phyloP scores from a whole-genome alignment of 2,888 invertebrate species.

The Terebella lapidaria region DNA sequence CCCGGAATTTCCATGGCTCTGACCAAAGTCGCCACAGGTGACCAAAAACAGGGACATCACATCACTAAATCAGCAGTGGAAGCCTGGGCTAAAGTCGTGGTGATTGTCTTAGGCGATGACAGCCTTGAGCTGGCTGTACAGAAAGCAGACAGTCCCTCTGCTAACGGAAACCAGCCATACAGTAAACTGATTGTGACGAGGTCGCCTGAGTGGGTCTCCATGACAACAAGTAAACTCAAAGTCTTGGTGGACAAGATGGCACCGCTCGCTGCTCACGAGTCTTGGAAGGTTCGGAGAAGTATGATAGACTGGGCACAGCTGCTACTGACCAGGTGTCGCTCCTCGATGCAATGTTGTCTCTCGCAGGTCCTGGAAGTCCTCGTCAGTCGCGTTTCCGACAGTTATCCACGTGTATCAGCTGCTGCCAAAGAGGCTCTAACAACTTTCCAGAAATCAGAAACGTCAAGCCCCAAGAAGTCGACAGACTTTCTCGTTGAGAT shows the following conservation, averaged over 20 bases:
- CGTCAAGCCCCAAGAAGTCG: background rate
- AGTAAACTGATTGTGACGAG: slow-evolving; percentile 17
- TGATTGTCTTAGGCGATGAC: background rate
- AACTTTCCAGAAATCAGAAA: background rate
- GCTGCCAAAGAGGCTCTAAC: background rate
- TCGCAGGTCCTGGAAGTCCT: background rate
- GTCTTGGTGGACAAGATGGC: slow-evolving; percentile 27
- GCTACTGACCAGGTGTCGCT: slow-evolving; percentile 32
- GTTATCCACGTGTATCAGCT: background rate
- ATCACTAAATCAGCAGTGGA: background rate
- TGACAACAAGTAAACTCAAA: slow-evolving; percentile 31
- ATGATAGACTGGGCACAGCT: slow-evolving; percentile 34
- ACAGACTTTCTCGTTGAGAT: background rate
- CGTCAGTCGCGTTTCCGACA: background rate
- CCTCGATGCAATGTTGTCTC: slow-evolving; percentile 16
- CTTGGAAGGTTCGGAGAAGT: slow-evolving; percentile 36
- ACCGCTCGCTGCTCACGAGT: slow-evolving; percentile 32
- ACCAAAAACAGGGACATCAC: slow-evolving; percentile 1
- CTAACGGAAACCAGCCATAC: too few species aligned
- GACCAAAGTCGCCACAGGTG: background rate
- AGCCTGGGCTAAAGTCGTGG: background rate
- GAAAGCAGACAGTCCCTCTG: background rate
- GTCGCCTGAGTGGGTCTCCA: slow-evolving; percentile 31
- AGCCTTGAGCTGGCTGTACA: background rate
- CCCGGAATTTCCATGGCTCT: background rate